Conservation (phyloP, 2,888 invertebrate species). For the Nymphalis polychloros region DNA sequence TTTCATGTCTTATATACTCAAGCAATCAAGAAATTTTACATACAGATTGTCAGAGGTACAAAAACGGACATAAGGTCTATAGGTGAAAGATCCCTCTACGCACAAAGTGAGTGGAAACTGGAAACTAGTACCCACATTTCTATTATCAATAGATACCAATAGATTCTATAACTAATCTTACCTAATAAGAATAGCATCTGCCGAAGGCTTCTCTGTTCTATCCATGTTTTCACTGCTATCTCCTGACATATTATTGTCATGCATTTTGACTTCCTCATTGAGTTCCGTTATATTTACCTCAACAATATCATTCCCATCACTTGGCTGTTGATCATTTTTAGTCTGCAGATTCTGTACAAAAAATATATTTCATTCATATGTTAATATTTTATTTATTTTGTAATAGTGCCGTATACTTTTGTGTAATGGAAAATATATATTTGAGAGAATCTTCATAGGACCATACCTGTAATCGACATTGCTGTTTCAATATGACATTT, state of each 20-base stretch:
- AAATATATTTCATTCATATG: not conserved
- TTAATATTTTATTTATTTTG: not conserved
- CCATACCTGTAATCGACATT: slow-evolving; percentile 50
- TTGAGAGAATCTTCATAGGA: not conserved
- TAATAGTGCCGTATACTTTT: not conserved
- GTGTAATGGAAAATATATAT: not conserved
- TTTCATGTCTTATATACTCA: too few relatives aligned
- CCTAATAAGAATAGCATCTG: slow-evolving; percentile 42
- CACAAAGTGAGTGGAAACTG: too few relatives aligned
- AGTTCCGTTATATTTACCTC: slow-evolving; percentile 50
- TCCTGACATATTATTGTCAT: slow-evolving; percentile 37
- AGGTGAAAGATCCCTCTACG: too few relatives aligned
- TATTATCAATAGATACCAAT: too few relatives aligned
- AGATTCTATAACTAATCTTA: slow-evolving; percentile 9
- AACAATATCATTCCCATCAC: slow-evolving; percentile 47
- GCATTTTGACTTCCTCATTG: slow-evolving; percentile 45
- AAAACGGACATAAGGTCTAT: too few relatives aligned
- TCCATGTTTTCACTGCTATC: slow-evolving; percentile 43
- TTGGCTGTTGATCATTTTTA: slow-evolving; percentile 47
- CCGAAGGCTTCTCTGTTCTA: slow-evolving; percentile 36
- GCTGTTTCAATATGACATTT: slow-evolving; percentile 67
- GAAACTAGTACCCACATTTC: too few relatives aligned
- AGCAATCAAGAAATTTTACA: too few relatives aligned
- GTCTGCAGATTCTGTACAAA: slow-evolving; percentile 39
- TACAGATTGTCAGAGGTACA: too few relatives aligned